A percentile compares a stretch with the other conserved stretches of the same genome.
Evolutionary conservation across 2,113 vertebrate genomes (phyloP).

Genomic region (Phyllostomus hastatus): DNA sequence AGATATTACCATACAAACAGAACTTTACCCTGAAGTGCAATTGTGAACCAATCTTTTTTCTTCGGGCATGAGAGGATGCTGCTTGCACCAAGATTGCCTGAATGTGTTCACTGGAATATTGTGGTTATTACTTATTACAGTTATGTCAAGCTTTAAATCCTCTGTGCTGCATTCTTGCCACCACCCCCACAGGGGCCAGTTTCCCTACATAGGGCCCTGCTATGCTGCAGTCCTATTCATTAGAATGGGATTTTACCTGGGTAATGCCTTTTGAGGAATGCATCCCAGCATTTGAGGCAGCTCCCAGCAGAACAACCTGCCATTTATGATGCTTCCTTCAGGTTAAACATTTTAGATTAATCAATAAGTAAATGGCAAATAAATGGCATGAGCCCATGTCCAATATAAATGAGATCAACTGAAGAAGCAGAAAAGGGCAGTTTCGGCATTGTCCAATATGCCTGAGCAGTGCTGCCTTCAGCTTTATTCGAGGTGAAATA

Average conservation of each 20-base stretch:
- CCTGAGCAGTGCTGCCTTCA: neutral
- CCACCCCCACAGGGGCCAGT: neutral
- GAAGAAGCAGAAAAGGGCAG: constrained; percentile 48
- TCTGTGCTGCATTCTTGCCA: neutral
- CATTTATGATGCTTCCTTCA: constrained; percentile 59
- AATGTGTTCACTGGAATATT: neutral
- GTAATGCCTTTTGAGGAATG: constrained; percentile 33
- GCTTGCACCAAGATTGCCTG: neutral
- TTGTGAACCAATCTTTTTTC: too few relatives aligned
- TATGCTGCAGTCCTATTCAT: neutral
- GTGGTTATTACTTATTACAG: neutral
- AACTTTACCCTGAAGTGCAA: neutral
- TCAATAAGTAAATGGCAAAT: constrained; percentile 70
- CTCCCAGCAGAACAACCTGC: constrained; percentile 62
- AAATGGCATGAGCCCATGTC: constrained; percentile 46
- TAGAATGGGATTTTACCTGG: constrained; percentile 15
- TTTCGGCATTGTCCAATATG: constrained; percentile 17
- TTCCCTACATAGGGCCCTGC: neutral
- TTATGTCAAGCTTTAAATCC: neutral
- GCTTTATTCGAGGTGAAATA: neutral
- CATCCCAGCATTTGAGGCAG: constrained; percentile 19
- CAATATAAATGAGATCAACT: constrained; percentile 61
- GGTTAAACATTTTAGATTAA: constrained; percentile 64
- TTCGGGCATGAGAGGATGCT: neutral
- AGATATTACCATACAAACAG: neutral